These are phyloP conservation scores for Limosa lapponica DNA, from an alignment of 2,797 vertebrate genomes.

Conservation along the genomic window DNA sequence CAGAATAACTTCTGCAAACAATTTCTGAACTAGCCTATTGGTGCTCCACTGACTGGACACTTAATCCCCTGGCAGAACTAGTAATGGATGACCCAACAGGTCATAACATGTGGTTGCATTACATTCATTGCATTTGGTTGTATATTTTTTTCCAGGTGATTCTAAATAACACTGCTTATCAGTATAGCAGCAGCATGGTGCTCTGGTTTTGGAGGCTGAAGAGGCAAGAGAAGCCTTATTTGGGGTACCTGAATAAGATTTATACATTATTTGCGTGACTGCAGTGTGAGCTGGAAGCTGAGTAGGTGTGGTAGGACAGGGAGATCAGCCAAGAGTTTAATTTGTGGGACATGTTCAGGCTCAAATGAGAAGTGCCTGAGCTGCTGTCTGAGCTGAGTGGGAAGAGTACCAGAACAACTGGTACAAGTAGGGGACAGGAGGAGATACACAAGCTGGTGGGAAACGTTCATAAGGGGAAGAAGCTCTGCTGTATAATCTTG, in stretches of 20 bases:
- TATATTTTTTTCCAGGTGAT: neutral
- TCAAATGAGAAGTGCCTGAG: neutral
- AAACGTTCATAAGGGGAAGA: neutral
- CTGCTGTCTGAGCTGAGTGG: neutral
- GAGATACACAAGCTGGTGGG: rapidly evolving
- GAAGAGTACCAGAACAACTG: neutral
- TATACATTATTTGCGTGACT: neutral
- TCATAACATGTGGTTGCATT: neutral
- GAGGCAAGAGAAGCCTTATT: neutral
- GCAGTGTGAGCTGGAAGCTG: neutral
- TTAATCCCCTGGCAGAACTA: neutral
- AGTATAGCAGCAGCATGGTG: neutral
- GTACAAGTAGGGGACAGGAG: neutral
- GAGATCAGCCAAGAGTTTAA: neutral
- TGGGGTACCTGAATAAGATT: neutral
- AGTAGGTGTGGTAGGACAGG: neutral
- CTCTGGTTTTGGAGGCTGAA: neutral
- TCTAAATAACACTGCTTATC: neutral
- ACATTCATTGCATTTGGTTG: neutral
- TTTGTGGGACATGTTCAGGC: neutral
- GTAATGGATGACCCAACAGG: neutral
- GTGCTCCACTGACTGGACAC: neutral
- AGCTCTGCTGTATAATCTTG: neutral
- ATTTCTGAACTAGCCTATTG: neutral
- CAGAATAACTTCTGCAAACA: neutral